Evolutionary conservation across 2,113 vertebrate genomes (phyloP).

Genomic region (Entomyzon cyanotis): DNA sequence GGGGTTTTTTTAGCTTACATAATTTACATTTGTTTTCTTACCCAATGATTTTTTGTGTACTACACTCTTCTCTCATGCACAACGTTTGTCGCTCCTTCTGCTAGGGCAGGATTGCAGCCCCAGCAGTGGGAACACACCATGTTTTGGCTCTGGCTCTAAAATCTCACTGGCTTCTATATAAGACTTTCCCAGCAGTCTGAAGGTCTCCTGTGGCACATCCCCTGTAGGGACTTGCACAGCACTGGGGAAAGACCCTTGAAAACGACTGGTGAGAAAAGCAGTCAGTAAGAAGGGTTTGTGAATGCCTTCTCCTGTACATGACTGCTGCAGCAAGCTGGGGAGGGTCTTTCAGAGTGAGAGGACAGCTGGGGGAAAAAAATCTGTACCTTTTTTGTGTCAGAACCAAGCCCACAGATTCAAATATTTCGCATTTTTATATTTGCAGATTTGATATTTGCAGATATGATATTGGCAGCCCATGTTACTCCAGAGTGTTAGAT

Average conservation of each 20-base stretch:
- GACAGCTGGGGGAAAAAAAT: neutral
- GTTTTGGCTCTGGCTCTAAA: neutral
- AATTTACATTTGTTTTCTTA: neutral
- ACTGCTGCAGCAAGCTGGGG: neutral
- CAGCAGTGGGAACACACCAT: neutral
- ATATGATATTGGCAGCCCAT: neutral
- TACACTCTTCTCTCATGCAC: neutral
- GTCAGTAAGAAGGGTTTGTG: neutral
- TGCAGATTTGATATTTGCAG: neutral
- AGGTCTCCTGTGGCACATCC: neutral
- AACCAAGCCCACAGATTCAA: neutral
- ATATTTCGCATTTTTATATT: neutral
- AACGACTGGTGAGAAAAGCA: neutral
- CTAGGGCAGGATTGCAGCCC: neutral
- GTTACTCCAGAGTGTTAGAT: neutral
- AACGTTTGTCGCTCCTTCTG: neutral
- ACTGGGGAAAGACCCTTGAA: neutral
- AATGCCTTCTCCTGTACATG: neutral
- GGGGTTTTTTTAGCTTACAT: neutral
- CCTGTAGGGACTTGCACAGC: neutral
- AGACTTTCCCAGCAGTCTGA: neutral
- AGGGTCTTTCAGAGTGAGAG: neutral
- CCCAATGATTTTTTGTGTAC: neutral
- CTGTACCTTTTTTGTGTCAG: neutral
- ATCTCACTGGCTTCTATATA: rapidly evolving